Conservation (phyloP, 1,140 invertebrate species). For the Aricia agestis region DNA sequence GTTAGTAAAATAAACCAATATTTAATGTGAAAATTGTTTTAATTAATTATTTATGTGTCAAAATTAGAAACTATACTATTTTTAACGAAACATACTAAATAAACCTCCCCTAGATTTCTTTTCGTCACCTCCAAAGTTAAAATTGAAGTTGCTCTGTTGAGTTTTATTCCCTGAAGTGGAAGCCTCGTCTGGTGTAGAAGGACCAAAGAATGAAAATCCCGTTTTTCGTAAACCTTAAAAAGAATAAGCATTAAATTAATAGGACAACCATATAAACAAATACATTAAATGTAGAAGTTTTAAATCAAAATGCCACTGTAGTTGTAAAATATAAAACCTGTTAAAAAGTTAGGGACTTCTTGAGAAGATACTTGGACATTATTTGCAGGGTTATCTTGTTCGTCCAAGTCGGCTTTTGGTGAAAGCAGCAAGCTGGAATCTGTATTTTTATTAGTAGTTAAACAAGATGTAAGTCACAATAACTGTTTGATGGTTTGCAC, state of each 20-base stretch:
- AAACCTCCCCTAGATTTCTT: conserved; percentile 56
- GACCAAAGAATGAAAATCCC: conserved; percentile 53
- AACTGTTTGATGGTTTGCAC: too few species aligned
- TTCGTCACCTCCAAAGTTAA: conserved; percentile 52
- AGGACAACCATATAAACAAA: too few species aligned
- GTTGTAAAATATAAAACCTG: conserved; percentile 33
- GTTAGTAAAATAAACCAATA: conserved; percentile 23
- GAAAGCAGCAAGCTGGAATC: conserved; percentile 60
- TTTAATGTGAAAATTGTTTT: conserved; percentile 14
- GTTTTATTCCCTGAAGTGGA: conserved; percentile 34
- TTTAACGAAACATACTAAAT: conserved; percentile 61
- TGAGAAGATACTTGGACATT: conserved; percentile 36
- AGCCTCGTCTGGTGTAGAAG: conserved; percentile 23
- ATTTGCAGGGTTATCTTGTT: conserved; percentile 35
- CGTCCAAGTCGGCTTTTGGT: conserved; percentile 50
- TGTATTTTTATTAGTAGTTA: conserved; percentile 29
- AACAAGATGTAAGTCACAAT: neutral
- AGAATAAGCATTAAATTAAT: conserved; percentile 5
- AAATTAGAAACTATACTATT: conserved; percentile 16
- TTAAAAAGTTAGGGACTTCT: conserved; percentile 54
- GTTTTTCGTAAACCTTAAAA: conserved; percentile 51
- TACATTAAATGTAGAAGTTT: too few species aligned
- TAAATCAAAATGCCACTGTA: neutral
- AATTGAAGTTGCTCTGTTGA: conserved; percentile 50
- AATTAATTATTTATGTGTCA: conserved; percentile 10